Percentiles rank a stretch among this genome's conserved stretches.
Conservation (phyloP, 2,113 vertebrate genomes). For the Geococcyx californianus region DNA sequence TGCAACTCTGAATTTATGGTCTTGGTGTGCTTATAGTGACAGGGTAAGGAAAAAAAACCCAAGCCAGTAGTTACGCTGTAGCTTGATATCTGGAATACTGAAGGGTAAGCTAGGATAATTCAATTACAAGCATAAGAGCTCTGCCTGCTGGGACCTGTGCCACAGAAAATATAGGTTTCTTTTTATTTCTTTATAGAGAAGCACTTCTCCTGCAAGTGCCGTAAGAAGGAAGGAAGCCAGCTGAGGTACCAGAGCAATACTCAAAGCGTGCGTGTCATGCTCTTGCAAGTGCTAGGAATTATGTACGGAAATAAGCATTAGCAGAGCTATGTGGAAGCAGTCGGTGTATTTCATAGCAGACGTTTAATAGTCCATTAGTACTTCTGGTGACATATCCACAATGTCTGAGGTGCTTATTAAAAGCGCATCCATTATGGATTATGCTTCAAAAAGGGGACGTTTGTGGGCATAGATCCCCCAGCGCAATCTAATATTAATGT, state of each 20-base stretch:
- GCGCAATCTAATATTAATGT: not conserved
- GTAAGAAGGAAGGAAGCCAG: not conserved
- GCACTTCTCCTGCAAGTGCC: not conserved
- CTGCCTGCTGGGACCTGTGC: not conserved
- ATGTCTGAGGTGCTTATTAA: not conserved
- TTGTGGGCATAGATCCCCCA: not conserved
- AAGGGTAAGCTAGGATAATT: not conserved
- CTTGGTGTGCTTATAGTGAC: not conserved
- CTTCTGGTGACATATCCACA: not conserved
- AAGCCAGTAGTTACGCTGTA: not conserved
- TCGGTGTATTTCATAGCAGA: not conserved
- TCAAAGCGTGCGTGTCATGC: not conserved
- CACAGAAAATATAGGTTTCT: not conserved
- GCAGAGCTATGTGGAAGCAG: not conserved
- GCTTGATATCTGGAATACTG: not conserved
- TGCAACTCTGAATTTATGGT: not conserved
- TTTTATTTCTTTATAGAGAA: not conserved
- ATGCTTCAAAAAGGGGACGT: not conserved
- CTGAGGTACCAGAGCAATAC: not conserved
- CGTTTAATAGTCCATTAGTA: not conserved
- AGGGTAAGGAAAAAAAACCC: not conserved
- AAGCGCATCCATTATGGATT: not conserved
- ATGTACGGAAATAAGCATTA: not conserved
- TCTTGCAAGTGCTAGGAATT: not conserved
- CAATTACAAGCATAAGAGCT: not conserved